phyloP scores from a whole-genome alignment of 2,888 invertebrate species.

The Carterocephalus palaemon region DNA sequence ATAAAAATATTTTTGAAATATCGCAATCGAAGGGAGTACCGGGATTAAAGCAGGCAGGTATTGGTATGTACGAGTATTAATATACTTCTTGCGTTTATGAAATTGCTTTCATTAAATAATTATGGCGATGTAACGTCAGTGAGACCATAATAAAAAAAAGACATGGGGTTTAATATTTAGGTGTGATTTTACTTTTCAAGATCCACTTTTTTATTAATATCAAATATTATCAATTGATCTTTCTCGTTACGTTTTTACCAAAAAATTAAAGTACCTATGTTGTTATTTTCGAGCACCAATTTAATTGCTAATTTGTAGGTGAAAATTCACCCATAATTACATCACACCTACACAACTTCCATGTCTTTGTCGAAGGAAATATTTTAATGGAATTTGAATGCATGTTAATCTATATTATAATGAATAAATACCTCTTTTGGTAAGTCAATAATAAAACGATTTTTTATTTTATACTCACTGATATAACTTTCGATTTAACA shows the following conservation, averaged over 20 bases:
- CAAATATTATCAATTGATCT: too few relatives aligned
- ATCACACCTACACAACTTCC: slow-evolving; percentile 44
- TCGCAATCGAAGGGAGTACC: too few relatives aligned
- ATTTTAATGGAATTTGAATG: slow-evolving; percentile 77
- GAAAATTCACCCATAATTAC: slow-evolving; percentile 5
- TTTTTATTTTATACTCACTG: slow-evolving; percentile 37
- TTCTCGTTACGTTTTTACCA: slow-evolving; percentile 9
- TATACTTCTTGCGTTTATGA: too few relatives aligned
- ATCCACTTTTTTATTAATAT: slow-evolving; percentile 2
- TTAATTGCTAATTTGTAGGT: background rate
- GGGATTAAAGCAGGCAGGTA: too few relatives aligned
- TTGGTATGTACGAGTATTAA: too few relatives aligned
- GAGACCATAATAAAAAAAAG: slow-evolving; percentile 36
- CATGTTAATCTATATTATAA: slow-evolving; percentile 75
- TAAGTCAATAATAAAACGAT: slow-evolving; percentile 57
- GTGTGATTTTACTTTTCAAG: slow-evolving; percentile 6
- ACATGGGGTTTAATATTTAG: slow-evolving; percentile 41
- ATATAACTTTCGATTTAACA: background rate
- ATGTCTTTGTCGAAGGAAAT: slow-evolving; percentile 62
- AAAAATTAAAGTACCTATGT: slow-evolving; percentile 6
- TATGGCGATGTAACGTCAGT: slow-evolving; percentile 9
- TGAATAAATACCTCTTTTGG: slow-evolving; percentile 77
- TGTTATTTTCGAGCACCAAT: slow-evolving; percentile 18
- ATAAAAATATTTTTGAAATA: too few relatives aligned
- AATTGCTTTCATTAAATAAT: background rate